Base-by-base conservation (phyloP, 2,888 invertebrate genomes). In the Cerceris rybyensis region DNA sequence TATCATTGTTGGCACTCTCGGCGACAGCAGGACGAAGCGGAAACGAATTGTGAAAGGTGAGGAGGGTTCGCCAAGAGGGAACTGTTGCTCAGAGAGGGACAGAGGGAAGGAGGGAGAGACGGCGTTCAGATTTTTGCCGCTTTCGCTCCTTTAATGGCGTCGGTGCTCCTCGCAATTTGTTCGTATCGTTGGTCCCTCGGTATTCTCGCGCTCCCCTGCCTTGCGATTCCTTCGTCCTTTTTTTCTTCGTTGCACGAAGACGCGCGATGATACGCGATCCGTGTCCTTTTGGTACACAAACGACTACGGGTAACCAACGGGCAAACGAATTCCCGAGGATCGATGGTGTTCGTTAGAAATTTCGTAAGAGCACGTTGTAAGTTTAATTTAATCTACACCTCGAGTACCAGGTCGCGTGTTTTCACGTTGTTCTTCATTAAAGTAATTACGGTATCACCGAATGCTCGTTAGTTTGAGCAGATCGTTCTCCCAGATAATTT, bases 111-210 rank as follows among this genome's bases (percentile, higher is more conserved):
- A 64, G 65, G 59, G 74, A 73, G 70, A 73, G 71, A 42, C 70
- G 72, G 78, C 54, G 72, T 59, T 84, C 81, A 83, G 82, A 89
- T 90, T 89, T 89, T 90, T 87, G 85, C 84, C 84, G 85, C 90
- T 90, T 90, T 90, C 89, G 89, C 90, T 90, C 90, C 90, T 90
- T 90, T 89, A 89, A 88, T 87, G 88, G 89, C 84, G 80, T 85
- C 85, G 72, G 78, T 83, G 79, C 82, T 85, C 83, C 86, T 83
- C 77, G 87, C 86, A 86, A 87, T 87, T 89, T 87, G 86, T 86
- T 84, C 84, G 80, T 81, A 77, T 83, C 81, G 78, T 75, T 75
- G 78, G 64, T 71, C 75, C 72, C 75, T 43, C 46, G 64, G 64
- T 81, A 64, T 82, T 73, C 50, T 73, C 63, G 57, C 68, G 28